phyloP scores from a whole-genome alignment of 2,888 invertebrate species.

The Caenorhabditis sp. region DNA sequence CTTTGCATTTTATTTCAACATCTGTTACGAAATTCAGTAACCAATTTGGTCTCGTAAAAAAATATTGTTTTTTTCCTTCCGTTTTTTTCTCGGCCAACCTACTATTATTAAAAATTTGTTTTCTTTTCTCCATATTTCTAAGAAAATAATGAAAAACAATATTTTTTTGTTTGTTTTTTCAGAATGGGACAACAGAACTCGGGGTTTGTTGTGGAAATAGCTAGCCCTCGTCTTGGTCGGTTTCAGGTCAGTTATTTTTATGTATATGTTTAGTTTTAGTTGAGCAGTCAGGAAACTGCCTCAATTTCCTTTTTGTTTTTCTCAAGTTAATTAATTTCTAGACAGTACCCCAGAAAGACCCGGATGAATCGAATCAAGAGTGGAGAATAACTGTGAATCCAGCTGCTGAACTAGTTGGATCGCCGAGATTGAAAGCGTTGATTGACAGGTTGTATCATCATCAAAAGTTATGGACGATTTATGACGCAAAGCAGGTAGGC shows the following conservation, averaged over 20 bases:
- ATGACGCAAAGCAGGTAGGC: constrained; percentile 55
- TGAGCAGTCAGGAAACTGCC: neutral
- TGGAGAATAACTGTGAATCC: constrained; percentile 68
- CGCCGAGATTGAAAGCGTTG: constrained; percentile 47
- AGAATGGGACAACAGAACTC: constrained; percentile 65
- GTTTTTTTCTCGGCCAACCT: neutral
- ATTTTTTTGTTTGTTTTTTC: too few species aligned
- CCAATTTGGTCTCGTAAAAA: too few species aligned
- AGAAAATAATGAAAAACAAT: neutral
- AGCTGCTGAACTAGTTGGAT: constrained; percentile 60
- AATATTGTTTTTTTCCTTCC: too few species aligned
- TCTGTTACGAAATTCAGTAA: neutral
- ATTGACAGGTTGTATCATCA: constrained; percentile 62
- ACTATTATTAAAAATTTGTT: neutral
- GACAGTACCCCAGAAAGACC: constrained; percentile 67
- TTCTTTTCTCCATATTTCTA: neutral
- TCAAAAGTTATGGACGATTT: constrained; percentile 55
- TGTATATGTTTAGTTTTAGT: too few species aligned
- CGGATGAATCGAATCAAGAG: constrained; percentile 57
- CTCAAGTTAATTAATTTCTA: constrained; percentile 26
- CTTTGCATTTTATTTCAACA: neutral
- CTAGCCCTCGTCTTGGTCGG: constrained; percentile 59
- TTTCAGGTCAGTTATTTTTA: constrained; percentile 57
- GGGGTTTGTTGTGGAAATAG: constrained; percentile 67
- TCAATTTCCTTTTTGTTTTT: neutral